Conservation (phyloP, 2,797 vertebrate genomes). For the Sebastolobus altivelis region DNA sequence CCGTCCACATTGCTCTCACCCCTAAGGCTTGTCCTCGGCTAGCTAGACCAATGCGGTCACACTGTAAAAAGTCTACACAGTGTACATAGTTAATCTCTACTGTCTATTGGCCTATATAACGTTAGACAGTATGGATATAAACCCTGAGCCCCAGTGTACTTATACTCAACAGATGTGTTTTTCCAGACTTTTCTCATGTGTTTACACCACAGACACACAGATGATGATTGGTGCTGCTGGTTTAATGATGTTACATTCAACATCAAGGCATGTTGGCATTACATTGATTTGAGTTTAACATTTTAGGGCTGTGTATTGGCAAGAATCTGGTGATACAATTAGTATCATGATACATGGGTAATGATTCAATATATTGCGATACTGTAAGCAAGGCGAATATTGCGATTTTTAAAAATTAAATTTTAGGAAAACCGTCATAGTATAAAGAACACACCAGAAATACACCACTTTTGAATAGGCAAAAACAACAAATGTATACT, state of each 20-base stretch:
- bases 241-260: not conserved
- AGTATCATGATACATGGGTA: too few species aligned
- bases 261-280: not conserved
- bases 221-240: not conserved
- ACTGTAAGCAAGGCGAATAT: too few species aligned
- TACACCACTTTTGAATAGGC: too few species aligned
- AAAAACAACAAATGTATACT: too few species aligned
- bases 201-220: not conserved
- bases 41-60: not conserved
- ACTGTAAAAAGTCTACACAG: not conserved
- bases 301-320: too few species aligned
- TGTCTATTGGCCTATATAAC: too few species aligned
- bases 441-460: too few species aligned
- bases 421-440: too few species aligned
- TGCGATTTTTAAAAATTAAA: too few species aligned
- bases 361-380: too few species aligned
- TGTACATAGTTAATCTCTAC: too few species aligned
- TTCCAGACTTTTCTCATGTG: not conserved
- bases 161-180: slow-evolving; percentile 29
- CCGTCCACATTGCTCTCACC: slow-evolving; percentile 48
- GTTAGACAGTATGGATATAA: not conserved
- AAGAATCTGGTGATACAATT: too few species aligned
- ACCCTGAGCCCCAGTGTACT: not conserved
- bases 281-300: not conserved
- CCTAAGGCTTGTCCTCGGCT: not conserved